Evolutionary conservation across 1,140 invertebrate genomes (phyloP).

Genomic region (Diplogasteroides magnus): DNA sequence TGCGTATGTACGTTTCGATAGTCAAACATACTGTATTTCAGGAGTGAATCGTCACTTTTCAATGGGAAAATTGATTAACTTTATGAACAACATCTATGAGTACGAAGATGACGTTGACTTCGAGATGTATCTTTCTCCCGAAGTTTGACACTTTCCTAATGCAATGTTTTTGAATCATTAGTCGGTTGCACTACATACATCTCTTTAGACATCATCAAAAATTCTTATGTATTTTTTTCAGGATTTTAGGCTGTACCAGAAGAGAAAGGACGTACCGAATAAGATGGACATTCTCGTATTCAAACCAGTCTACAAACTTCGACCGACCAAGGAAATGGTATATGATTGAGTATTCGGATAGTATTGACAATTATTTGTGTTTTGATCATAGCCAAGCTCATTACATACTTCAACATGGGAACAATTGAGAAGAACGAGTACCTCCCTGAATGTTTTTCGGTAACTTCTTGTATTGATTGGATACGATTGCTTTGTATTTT

Average conservation of each 20-base stretch:
- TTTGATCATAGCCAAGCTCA: slow-evolving; percentile 13
- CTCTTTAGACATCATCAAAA: too few species aligned
- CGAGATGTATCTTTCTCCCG: slow-evolving; percentile 6
- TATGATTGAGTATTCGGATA: background rate
- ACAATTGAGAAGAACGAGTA: slow-evolving; percentile 10
- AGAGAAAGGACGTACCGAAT: slow-evolving; percentile 3
- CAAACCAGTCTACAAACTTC: slow-evolving; percentile 5
- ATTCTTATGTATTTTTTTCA: background rate
- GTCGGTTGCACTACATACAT: too few species aligned
- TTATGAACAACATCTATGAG: slow-evolving; percentile 10
- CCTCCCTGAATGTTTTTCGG: slow-evolving; percentile 8
- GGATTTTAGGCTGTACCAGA: background rate
- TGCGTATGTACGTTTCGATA: background rate
- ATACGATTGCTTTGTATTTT: background rate
- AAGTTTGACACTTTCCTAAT: too few species aligned
- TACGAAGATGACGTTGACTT: slow-evolving; percentile 11
- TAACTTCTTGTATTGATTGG: slow-evolving; percentile 6
- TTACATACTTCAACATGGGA: slow-evolving; percentile 12
- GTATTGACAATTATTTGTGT: slow-evolving; percentile 1
- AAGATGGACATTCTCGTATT: slow-evolving; percentile 7
- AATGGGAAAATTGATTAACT: background rate
- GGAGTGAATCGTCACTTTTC: slow-evolving; percentile 10
- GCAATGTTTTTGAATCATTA: background rate
- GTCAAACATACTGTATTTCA: background rate
- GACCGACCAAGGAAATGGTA: slow-evolving; percentile 6